Base-by-base conservation (phyloP, 2,113 vertebrate genomes). In the Nerophis lumbriciformis region DNA sequence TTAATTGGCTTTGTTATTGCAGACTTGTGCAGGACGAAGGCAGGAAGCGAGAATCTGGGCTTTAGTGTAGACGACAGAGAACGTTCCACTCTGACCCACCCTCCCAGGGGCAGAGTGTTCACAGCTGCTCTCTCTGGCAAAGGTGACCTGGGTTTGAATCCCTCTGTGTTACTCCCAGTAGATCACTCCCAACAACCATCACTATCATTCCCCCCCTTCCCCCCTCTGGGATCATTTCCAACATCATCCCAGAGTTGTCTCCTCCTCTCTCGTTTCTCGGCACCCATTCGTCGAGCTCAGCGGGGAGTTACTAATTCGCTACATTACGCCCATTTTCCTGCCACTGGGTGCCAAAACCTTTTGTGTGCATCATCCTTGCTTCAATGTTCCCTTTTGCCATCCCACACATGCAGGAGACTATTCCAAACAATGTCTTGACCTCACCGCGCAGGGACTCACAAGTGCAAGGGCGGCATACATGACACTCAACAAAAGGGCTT, bases 1-100 rank as follows among this genome's bases (percentile, higher is more conserved):
- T 81, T 87, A 89, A 89, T 86, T 89, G 87, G 84, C 87, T 87
- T 85, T 87, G 83, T 85, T 87, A 87, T 89, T 89, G 85, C 80
- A 83, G 81, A 87, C 76, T 76, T 79, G 83, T 76, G 77, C 71
- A 53, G 76, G 78, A 70, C 73, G 73, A 75, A 80, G 75, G 77
- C 73, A 72, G 81, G 39, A 13, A 65, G 69, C 67, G 70, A 84
- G 76, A 81, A 64, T 76, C 66, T 49, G 58, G 70, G 83, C 77
- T 73, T 78, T 66, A 65, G 64, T 75, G 12, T 69, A 61, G 73
- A 76, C 79, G 81, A 81, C 69, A 69, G 75, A 48, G 74, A 75
- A 76, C 77, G 82, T 78, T 79, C 61, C 52, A 69, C 77, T 73
- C 72, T 84, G 84, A 87, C 80, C 85, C 77, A 45, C 66, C 69